Conservation (phyloP, 2,797 vertebrate species). For the Myripristis jacobus region DNA sequence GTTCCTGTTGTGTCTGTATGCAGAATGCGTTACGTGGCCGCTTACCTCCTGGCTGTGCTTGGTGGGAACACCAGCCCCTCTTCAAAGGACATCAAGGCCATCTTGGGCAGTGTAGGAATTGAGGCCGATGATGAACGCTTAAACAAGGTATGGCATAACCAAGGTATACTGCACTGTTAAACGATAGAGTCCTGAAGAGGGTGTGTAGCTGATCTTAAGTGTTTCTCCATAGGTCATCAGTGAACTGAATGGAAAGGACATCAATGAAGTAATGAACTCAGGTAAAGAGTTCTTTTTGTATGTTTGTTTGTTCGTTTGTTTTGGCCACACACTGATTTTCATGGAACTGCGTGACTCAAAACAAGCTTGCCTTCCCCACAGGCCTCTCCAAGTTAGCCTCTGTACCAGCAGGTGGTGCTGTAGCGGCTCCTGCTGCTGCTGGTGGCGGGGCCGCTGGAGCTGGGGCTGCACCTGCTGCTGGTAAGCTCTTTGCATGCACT, state of each 20-base stretch:
- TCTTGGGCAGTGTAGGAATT: slow-evolving; percentile 83
- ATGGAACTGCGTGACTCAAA: neutral
- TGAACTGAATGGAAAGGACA: slow-evolving; percentile 86
- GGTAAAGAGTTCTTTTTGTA: slow-evolving; percentile 78
- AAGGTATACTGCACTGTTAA: rapidly evolving
- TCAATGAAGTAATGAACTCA: slow-evolving; percentile 88
- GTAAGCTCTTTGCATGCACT: slow-evolving; percentile 47
- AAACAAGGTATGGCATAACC: slow-evolving; percentile 69
- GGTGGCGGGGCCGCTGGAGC: slow-evolving; percentile 72
- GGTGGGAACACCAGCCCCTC: slow-evolving; percentile 85
- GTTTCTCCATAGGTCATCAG: slow-evolving; percentile 78
- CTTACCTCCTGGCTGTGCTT: slow-evolving; percentile 86
- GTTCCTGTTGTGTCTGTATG: neutral
- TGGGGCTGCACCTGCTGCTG: slow-evolving; percentile 83
- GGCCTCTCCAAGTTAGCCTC: slow-evolving; percentile 88
- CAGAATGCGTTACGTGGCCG: slow-evolving; percentile 89
- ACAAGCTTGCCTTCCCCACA: slow-evolving; percentile 37
- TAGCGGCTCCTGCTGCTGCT: slow-evolving; percentile 76
- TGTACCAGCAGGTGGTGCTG: slow-evolving; percentile 87
- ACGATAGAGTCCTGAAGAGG: neutral
- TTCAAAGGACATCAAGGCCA: slow-evolving; percentile 84
- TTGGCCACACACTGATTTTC: neutral
- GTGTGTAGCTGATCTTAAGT: neutral
- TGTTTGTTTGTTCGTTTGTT: too few species aligned
- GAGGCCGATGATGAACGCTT: slow-evolving; percentile 85